Conservation (phyloP, 2,888 invertebrate genomes). For the Campaea margaritaria region DNA sequence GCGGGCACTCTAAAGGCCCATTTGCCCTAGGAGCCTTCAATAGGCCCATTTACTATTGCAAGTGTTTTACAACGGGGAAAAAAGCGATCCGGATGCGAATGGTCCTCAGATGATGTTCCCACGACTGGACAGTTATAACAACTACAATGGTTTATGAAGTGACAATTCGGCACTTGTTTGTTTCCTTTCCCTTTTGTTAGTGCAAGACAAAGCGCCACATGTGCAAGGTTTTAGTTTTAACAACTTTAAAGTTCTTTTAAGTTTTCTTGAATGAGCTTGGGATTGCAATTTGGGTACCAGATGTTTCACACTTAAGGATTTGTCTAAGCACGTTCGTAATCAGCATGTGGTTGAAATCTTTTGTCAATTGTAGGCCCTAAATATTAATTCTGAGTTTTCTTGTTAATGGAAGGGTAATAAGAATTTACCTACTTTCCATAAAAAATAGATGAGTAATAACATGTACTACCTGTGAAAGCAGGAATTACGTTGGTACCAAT, state of each 20-base stretch:
- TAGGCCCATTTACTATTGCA: constrained; percentile 66
- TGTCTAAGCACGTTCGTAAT: constrained; percentile 44
- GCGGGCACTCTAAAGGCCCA: constrained; percentile 58
- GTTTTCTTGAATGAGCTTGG: constrained; percentile 40
- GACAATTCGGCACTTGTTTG: constrained; percentile 70
- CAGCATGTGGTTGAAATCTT: constrained; percentile 33
- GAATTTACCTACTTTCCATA: too few species aligned
- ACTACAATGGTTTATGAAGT: constrained; percentile 71
- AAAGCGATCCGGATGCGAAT: constrained; percentile 79
- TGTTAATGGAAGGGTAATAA: too few species aligned
- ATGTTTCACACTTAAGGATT: constrained; percentile 53
- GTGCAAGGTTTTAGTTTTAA: constrained; percentile 46
- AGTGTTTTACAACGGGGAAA: constrained; percentile 78
- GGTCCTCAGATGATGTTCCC: constrained; percentile 64
- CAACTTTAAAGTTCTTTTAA: constrained; percentile 12
- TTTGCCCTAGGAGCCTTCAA: constrained; percentile 50
- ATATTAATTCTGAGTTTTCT: not conserved
- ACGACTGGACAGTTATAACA: constrained; percentile 66
- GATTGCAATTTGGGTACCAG: constrained; percentile 61
- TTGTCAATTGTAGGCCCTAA: constrained; percentile 15
- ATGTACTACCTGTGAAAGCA: too few species aligned
- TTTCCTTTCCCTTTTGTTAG: constrained; percentile 60
- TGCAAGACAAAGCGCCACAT: constrained; percentile 74
- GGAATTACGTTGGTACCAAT: too few species aligned
- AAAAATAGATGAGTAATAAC: too few species aligned